Base-by-base conservation (phyloP, 2,113 vertebrate species). In the Platichthys flesus region DNA sequence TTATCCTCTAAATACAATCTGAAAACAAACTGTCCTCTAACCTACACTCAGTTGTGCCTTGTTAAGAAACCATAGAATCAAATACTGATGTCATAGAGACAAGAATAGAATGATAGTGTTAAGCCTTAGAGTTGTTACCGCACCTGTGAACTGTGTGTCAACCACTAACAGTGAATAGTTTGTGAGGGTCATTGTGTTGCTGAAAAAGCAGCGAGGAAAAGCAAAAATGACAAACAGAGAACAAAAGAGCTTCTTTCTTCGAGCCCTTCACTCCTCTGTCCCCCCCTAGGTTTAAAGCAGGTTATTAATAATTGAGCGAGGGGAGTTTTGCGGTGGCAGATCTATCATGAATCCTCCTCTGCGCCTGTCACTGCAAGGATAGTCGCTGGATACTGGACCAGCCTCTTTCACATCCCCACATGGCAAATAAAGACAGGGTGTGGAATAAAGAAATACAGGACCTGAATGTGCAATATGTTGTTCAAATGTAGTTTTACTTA, bases 301-400 rank as follows among this genome's bases (percentile, higher is more conserved):
- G 79, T 83, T 73, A 77, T 89, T 88, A 87, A 89, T 90, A 76
- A 90, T 89, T 78, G 77, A 90, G 58, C 13, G 14, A 73, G 62
- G 35, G 59, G 74, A 73, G 74, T 45, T 31, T 31, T 31, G 31
- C 31, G 31, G 31, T 82, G 72, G 76, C 74, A 67, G 58, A 81
- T 84, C 67, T 58, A 83, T 90, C 81, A 74, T 71, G 76, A 82
- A 82, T 73, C 75, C 67, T 65, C 49, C 78, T 37, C 78, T 77
- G 81, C 18, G 37, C 73, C 67, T 86, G 79, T 85, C 85, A 79
- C 60, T 60, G 52, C 54, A 63, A 45, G 60, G 63, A 54, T 10
- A 73, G 73, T 10, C 71, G 73, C 81, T 58, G 45, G 72, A 79
- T 78, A 67, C 3, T 70, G 75, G 76, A 74, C 4, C n/a, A 42